Base-by-base conservation (phyloP, 1,140 invertebrate genomes). In the Sitophilus oryzae region DNA sequence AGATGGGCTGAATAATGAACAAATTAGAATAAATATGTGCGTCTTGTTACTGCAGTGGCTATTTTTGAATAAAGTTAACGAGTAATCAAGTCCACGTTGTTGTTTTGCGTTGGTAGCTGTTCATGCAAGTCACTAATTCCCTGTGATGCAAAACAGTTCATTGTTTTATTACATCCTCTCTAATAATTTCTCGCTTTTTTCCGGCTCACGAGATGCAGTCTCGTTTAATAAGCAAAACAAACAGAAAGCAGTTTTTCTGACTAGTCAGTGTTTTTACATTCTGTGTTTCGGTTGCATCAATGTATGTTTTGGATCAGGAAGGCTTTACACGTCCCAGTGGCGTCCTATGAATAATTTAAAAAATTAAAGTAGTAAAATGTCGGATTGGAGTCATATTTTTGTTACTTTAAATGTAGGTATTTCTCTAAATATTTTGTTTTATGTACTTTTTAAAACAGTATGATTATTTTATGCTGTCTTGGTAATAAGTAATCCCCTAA, bases 241-340 rank as follows among this genome's bases (percentile, higher is more conserved):
- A 40, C 18, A 20, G 14, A 40, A 40, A 20, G 38, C 38, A 40
- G 4, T 40, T 35, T 35, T 40, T 40, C 8, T 20, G 38, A 20
- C 38, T 20, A 15, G 38, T 40, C 18, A 20, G 38, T 40, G n/a
- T 40, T 40, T 40, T 14, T 40, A 40, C 38, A 20, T 40, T 40
- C 38, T 6, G n/a, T n/a, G n/a, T n/a, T n/a, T n/a, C n/a, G n/a
- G 5, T 40, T 40, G 38, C 38, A 14, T 40, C 18, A 20, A 20
- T 40, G n/a, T 40, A 40, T 40, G 8, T 8, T 20, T 40, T 6
- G 38, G 14, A 15, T 20, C 38, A 40, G 38, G 14, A 40, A 5
- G 38, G 14, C 14, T 20, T 20, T 40, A 5, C n/a, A n/a, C n/a
- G n/a, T 30, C 5, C 25, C 25, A 30, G 25, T 30, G 25, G 25